Conservation (phyloP, 1,140 invertebrate genomes). For the Orussus abietinus region DNA sequence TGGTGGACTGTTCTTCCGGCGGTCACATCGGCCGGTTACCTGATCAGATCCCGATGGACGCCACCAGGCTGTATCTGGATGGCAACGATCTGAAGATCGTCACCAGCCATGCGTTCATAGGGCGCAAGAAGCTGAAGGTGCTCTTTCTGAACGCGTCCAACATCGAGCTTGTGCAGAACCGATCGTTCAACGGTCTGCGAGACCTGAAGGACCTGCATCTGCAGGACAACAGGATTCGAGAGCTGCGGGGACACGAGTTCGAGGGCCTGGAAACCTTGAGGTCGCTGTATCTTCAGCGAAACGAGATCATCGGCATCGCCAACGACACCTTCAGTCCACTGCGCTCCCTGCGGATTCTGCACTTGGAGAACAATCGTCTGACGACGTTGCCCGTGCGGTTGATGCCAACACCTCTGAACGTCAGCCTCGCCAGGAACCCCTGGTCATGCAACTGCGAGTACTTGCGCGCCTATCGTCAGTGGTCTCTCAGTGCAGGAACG, state of each 20-base stretch:
- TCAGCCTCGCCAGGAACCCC: slow-evolving; percentile 73
- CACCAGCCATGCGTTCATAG: slow-evolving; percentile 85
- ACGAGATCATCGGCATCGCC: slow-evolving; percentile 67
- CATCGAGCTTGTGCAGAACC: slow-evolving; percentile 81
- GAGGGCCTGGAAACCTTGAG: slow-evolving; percentile 62
- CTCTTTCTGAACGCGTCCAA: slow-evolving; percentile 82
- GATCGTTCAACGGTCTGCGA: slow-evolving; percentile 84
- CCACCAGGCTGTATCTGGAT: slow-evolving; percentile 84
- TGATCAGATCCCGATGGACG: slow-evolving; percentile 87
- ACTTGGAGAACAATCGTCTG: slow-evolving; percentile 75
- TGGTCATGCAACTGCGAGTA: slow-evolving; percentile 88
- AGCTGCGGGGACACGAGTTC: slow-evolving; percentile 81
- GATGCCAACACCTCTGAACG: slow-evolving; percentile 63
- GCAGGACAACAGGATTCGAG: slow-evolving; percentile 72
- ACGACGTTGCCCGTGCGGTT: slow-evolving; percentile 73
- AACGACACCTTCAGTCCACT: slow-evolving; percentile 76
- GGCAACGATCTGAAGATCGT: slow-evolving; percentile 78
- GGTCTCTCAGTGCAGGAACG: slow-evolving; percentile 61
- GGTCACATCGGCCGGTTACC: slow-evolving; percentile 71
- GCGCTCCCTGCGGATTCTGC: slow-evolving; percentile 65
- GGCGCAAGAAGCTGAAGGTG: slow-evolving; percentile 77
- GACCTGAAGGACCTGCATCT: slow-evolving; percentile 78
- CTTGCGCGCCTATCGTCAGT: slow-evolving; percentile 73
- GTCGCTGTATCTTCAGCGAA: slow-evolving; percentile 64
- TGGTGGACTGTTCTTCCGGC: slow-evolving; percentile 80